A percentile compares a stretch with the other conserved stretches of the same genome.
phyloP scores from a whole-genome alignment of 1,140 invertebrate species.

The Microplitis mediator region DNA sequence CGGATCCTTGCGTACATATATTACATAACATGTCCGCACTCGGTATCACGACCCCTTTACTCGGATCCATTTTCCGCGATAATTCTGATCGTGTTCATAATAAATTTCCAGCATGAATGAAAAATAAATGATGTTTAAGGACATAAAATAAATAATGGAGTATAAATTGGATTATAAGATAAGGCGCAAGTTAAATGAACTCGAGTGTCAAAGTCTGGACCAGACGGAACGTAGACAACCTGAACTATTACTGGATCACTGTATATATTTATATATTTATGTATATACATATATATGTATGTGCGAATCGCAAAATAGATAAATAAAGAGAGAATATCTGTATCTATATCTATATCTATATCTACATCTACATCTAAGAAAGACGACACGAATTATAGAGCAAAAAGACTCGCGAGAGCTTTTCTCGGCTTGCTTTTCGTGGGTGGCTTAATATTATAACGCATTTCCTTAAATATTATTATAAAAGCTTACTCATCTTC shows the following conservation, averaged over 20 bases:
- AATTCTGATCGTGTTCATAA: neutral
- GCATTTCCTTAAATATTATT: slow-evolving; percentile 5
- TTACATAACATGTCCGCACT: too few relatives aligned
- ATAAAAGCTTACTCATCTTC: neutral
- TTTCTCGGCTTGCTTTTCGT: neutral
- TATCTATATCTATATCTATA: neutral
- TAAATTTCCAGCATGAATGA: neutral
- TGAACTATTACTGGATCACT: slow-evolving; percentile 39
- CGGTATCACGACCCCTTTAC: too few relatives aligned
- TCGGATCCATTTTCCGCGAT: neutral
- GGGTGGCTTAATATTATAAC: neutral
- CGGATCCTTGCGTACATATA: too few relatives aligned
- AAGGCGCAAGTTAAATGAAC: slow-evolving; percentile 1
- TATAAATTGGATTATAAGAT: neutral
- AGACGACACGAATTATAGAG: slow-evolving; percentile 19
- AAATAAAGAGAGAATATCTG: too few relatives aligned
- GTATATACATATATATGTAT: neutral
- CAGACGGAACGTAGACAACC: slow-evolving; percentile 34
- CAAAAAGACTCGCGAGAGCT: neutral
- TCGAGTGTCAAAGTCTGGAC: slow-evolving; percentile 31
- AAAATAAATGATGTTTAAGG: neutral
- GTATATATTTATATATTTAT: too few relatives aligned
- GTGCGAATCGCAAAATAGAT: slow-evolving; percentile 18
- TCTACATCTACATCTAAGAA: neutral
- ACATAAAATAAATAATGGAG: neutral